Conservation (phyloP, 2,113 vertebrate genomes). For the Nibea albiflora region DNA sequence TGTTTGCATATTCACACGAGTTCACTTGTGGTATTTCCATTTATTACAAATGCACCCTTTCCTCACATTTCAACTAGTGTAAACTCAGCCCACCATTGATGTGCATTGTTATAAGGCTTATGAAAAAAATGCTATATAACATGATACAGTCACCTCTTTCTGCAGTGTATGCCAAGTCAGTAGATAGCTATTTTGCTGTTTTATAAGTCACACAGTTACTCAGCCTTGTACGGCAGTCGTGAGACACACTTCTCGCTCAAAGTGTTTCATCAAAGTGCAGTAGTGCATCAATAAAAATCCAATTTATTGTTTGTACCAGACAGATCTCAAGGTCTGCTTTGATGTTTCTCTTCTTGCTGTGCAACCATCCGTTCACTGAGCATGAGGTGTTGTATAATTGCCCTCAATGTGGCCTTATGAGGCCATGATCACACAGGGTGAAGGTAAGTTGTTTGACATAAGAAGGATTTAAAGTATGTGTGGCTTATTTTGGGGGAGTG, state of each 20-base stretch:
- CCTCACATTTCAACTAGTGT: neutral
- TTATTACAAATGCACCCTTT: neutral
- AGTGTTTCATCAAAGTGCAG: slow-evolving; percentile 18
- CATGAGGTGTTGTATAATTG: slow-evolving; percentile 22
- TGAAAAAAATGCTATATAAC: neutral
- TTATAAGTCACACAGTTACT: slow-evolving; percentile 13
- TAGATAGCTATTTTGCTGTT: neutral
- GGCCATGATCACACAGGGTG: neutral
- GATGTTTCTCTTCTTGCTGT: slow-evolving; percentile 8
- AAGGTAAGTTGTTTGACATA: slow-evolving; percentile 50
- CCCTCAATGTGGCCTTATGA: slow-evolving; percentile 25
- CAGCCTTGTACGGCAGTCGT: slow-evolving; percentile 29
- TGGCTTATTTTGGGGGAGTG: neutral
- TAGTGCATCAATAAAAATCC: slow-evolving; percentile 31
- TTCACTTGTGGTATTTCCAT: neutral
- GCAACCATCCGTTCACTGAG: slow-evolving; percentile 19
- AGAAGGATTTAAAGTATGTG: slow-evolving; percentile 21
- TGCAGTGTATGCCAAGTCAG: neutral
- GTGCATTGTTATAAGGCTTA: too few relatives aligned
- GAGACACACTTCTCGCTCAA: slow-evolving; percentile 1
- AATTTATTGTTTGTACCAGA: slow-evolving; percentile 4
- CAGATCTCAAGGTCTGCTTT: slow-evolving; percentile 12
- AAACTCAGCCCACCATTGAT: neutral
- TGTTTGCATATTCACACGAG: neutral
- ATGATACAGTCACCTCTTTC: neutral